Base-by-base conservation (phyloP, 2,888 invertebrate genomes). In the Neoitamus cyanurus region DNA sequence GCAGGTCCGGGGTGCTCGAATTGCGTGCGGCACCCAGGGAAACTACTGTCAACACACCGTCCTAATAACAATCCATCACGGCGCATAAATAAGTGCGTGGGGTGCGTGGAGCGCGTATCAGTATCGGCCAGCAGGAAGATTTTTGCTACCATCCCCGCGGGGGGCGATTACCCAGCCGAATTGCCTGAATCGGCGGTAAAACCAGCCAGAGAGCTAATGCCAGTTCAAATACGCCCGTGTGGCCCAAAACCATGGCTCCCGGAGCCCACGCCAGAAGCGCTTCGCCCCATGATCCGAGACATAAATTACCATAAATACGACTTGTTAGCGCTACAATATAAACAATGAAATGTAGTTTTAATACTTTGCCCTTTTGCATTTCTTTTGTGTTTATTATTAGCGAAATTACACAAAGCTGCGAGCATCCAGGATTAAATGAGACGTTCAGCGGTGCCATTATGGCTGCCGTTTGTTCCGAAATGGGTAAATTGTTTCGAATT, bases 31-130 rank as follows among this genome's bases (percentile, higher is more conserved):
- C 36, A 84, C 70, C 72, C 78, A 75, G 80, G 69, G 75, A n/a
- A 31, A 77, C 37, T 83, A 69, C 85, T 86, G 86, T 86, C 86
- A 86, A 85, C 86, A 86, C 83, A 85, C 75, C 37, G 48, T 68
- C 84, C 86, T 84, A 86, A 86, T 86, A 86, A 86, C 82, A 85
- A 86, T 86, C 85, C 84, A 86, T 86, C 86, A 86, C 83, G 75
- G 34, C 69, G 69, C 70, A 84, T 85, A 70, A 83, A 77, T 70
- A 82, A 82, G 82, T 82, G 69, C 82, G 82, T 82, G 20, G 82
- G 7, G 69, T 36, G 31, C 78, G 48, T 58, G 25, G 82, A 11
- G 37, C 25, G 31, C 78, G 78, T 78, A 48, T 68, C 7, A 36
- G 37, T 69, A 82, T 82, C 30, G 82, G 69, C 37, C 58, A 15